Evolutionary conservation across 1,140 invertebrate genomes (phyloP).

Genomic region (Drosophila paulistorum): DNA sequence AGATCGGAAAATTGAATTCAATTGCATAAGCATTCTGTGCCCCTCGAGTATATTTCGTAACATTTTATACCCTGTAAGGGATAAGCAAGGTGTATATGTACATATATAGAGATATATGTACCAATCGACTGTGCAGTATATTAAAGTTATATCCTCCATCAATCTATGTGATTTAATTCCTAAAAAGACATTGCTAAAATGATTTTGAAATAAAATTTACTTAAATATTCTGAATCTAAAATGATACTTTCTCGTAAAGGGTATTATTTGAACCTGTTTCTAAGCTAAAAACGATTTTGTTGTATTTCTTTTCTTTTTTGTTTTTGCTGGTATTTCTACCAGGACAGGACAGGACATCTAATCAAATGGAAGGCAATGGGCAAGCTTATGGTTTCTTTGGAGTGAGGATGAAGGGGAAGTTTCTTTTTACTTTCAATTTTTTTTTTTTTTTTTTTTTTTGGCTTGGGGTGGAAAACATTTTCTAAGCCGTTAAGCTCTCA

Average conservation of each 20-base stretch:
- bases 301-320: not conserved
- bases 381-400: slow-evolving; percentile 8
- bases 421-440: slow-evolving; percentile 3
- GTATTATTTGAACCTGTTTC: not conserved
- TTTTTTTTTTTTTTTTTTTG: too few species aligned
- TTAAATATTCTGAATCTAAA: not conserved
- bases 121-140: too few species aligned
- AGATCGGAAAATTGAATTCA: slow-evolving; percentile 21
- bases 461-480: slow-evolving; percentile 25
- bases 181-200: not conserved
- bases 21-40: slow-evolving; percentile 17
- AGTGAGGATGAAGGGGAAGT: not conserved
- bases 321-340: slow-evolving; percentile 7
- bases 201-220: too few species aligned
- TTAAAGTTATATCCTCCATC: too few species aligned
- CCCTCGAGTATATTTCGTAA: slow-evolving; percentile 13
- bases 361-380: slow-evolving; percentile 20
- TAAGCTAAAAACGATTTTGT: not conserved
- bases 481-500: slow-evolving; percentile 56
- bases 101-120: not conserved
- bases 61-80: not conserved
- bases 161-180: too few species aligned
- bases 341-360: slow-evolving; percentile 16
- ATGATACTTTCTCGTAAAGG: not conserved
- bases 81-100: not conserved